Conservation (phyloP, 1,140 invertebrate species). For the Nasonia longicornis region DNA sequence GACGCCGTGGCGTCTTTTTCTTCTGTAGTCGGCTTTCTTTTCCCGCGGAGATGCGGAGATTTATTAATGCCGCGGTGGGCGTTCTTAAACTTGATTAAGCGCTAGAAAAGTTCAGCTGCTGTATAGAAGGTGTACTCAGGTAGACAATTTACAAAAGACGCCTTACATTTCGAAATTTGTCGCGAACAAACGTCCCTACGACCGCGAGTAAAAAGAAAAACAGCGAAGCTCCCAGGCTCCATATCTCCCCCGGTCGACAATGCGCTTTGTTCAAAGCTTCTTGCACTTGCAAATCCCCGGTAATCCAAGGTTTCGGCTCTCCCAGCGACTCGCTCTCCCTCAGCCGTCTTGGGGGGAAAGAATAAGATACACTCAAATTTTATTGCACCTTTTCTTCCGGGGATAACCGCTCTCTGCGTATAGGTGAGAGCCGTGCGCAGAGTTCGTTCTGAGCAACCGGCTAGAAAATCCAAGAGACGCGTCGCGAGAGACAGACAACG, state of each 20-base stretch:
- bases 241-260: slow-evolving; percentile 7
- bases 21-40: too few species aligned
- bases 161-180: too few species aligned
- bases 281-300: slow-evolving; percentile 53
- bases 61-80: too few species aligned
- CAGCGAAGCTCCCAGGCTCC: too few species aligned
- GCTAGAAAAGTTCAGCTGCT: too few species aligned
- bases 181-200: neutral
- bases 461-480: slow-evolving; percentile 35
- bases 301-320: slow-evolving; percentile 51
- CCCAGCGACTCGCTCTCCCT: neutral
- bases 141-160: too few species aligned
- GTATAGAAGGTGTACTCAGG: too few species aligned
- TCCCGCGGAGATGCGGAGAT: too few species aligned
- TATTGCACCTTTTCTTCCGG: slow-evolving; percentile 47
- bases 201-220: neutral
- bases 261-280: slow-evolving; percentile 41
- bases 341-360: neutral
- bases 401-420: neutral
- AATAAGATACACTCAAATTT: slow-evolving; percentile 49
- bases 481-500: neutral
- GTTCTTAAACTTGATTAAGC: too few species aligned
- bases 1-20: too few species aligned
- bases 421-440: neutral
- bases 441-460: slow-evolving; percentile 1